Conservation (phyloP, 2,797 vertebrate species). For the Arrhamphus sclerolepis region DNA sequence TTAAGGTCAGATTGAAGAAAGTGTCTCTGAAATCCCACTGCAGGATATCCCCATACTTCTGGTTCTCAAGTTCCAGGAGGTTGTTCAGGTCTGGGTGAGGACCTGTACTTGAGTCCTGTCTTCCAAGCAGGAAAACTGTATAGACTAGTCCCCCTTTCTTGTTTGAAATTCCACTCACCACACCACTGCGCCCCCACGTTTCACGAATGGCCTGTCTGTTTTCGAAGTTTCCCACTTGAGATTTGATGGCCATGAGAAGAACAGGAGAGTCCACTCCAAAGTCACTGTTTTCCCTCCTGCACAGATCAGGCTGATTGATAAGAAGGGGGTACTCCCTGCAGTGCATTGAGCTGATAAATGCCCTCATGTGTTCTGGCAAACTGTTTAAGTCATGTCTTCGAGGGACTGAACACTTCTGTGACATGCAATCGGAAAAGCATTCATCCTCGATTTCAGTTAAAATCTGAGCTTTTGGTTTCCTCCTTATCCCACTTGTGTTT, state of each 20-base stretch:
- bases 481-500: conserved; percentile 49
- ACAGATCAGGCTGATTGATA: conserved; percentile 75
- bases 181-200: conserved; percentile 80
- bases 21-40: conserved; percentile 84
- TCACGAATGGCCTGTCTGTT: conserved; percentile 85
- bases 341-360: conserved; percentile 82
- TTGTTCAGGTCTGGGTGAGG: conserved; percentile 75
- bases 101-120: conserved; percentile 73
- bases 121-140: conserved; percentile 81
- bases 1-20: conserved; percentile 84
- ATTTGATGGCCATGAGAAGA: conserved; percentile 83
- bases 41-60: conserved; percentile 75
- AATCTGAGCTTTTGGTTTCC: conserved; percentile 17
- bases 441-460: conserved; percentile 25
- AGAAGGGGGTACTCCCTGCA: conserved; percentile 77
- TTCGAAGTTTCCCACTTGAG: conserved; percentile 83
- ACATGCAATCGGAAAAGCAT: conserved; percentile 57
- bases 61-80: conserved; percentile 69
- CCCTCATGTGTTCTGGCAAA: conserved; percentile 76
- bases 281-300: conserved; percentile 39
- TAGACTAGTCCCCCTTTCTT: conserved; percentile 61
- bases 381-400: conserved; percentile 52
- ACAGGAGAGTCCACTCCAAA: conserved; percentile 51
- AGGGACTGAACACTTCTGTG: conserved; percentile 51
- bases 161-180: conserved; percentile 50